Evolutionary conservation across 2,888 invertebrate genomes (phyloP).

Genomic region (Hyposoter didymator): DNA sequence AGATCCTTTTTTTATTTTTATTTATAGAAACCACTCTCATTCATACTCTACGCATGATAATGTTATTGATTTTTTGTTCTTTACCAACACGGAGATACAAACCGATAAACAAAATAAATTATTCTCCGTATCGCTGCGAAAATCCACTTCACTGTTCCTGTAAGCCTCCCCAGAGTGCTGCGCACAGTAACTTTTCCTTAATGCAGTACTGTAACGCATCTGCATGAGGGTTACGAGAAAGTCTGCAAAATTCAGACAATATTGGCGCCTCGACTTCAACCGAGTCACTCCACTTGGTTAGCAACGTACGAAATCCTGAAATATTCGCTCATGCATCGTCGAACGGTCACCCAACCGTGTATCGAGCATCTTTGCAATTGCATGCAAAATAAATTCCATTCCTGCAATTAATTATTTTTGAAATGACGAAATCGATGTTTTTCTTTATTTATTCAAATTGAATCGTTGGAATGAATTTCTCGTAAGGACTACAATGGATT

Average conservation of each 20-base stretch:
- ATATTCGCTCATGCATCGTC: not conserved
- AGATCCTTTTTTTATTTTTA: not conserved
- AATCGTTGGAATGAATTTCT: not conserved
- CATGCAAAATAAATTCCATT: not conserved
- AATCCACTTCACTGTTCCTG: not conserved
- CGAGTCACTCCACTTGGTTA: not conserved
- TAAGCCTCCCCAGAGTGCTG: not conserved
- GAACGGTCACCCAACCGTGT: not conserved
- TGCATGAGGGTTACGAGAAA: not conserved
- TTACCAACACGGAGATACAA: not conserved
- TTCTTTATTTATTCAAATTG: not conserved
- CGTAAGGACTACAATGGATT: not conserved
- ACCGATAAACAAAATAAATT: not conserved
- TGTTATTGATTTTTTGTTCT: not conserved
- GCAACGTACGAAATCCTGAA: not conserved
- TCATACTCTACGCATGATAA: not conserved
- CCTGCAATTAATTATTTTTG: not conserved
- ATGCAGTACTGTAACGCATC: not conserved
- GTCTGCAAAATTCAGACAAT: not conserved
- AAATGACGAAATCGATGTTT: not conserved
- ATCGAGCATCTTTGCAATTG: not conserved
- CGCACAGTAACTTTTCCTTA: not conserved
- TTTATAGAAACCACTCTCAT: constrained; percentile 13
- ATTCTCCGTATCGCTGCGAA: too few relatives aligned
- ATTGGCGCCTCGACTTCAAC: not conserved